Conservation (phyloP, 2,888 invertebrate species). For the Endomychus coccineus region DNA sequence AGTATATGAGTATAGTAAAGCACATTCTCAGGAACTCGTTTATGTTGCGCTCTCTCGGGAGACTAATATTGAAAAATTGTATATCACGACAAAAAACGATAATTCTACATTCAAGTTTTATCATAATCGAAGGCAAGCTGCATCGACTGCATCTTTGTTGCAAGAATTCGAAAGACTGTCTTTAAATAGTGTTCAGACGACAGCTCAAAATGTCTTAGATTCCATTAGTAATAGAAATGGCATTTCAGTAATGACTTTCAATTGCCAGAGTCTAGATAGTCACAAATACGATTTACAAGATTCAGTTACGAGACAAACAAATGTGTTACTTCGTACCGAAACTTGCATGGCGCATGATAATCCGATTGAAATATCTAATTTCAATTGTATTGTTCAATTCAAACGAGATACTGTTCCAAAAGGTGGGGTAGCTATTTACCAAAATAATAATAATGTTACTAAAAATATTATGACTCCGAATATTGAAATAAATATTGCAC, state of each 20-base stretch:
- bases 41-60: slow-evolving; percentile 21
- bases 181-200: slow-evolving; percentile 7
- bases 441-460: slow-evolving; percentile 21
- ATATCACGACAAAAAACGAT: slow-evolving; percentile 6
- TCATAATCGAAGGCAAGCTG: slow-evolving; percentile 10
- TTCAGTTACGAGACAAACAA: slow-evolving; percentile 12
- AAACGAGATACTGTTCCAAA: slow-evolving; percentile 25
- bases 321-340: slow-evolving; percentile 15
- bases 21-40: slow-evolving; percentile 7
- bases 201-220: slow-evolving; percentile 10
- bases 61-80: slow-evolving; percentile 15
- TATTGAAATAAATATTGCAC: slow-evolving; percentile 25
- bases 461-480: slow-evolving; percentile 25
- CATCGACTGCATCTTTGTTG: slow-evolving; percentile 12
- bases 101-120: slow-evolving; percentile 9
- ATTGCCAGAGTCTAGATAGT: slow-evolving; percentile 17
- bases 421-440: slow-evolving; percentile 30
- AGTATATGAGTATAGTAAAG: slow-evolving; percentile 21
- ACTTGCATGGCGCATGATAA: slow-evolving; percentile 13
- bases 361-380: slow-evolving; percentile 23
- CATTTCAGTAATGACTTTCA: slow-evolving; percentile 14
- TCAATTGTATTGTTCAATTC: slow-evolving; percentile 27
- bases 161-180: slow-evolving; percentile 12
- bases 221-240: slow-evolving; percentile 10
- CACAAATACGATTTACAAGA: slow-evolving; percentile 14